phyloP scores from a whole-genome alignment of 2,888 invertebrate species.

The Diabrotica balteata region DNA sequence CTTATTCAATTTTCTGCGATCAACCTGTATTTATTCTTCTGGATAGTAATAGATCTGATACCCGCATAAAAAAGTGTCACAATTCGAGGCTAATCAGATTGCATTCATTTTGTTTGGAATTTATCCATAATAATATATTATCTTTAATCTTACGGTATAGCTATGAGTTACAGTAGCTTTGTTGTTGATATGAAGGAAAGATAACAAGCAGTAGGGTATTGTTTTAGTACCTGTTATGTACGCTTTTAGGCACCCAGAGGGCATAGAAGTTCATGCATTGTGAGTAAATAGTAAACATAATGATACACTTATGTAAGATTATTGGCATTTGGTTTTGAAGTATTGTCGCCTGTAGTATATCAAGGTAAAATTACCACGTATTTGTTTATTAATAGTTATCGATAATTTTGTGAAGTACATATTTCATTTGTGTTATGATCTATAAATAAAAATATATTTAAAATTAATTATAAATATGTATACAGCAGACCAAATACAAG shows the following conservation, averaged over 20 bases:
- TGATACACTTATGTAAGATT: neutral
- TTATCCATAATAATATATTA: slow-evolving; percentile 8
- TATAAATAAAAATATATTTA: too few species aligned
- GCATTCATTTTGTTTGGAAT: slow-evolving; percentile 25
- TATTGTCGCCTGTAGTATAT: too few species aligned
- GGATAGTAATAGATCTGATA: too few species aligned
- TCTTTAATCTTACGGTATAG: slow-evolving; percentile 15
- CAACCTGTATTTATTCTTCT: too few species aligned
- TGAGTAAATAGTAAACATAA: slow-evolving; percentile 6
- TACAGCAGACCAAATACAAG: too few species aligned
- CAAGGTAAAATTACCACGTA: too few species aligned
- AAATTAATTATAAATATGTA: too few species aligned
- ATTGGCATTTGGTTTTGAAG: neutral
- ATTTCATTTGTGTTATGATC: too few species aligned
- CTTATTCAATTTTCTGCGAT: too few species aligned
- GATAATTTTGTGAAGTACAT: too few species aligned
- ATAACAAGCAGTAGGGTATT: slow-evolving; percentile 24
- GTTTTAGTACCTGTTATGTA: slow-evolving; percentile 23
- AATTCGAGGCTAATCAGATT: slow-evolving; percentile 33
- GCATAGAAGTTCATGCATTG: slow-evolving; percentile 8
- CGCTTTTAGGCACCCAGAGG: slow-evolving; percentile 17
- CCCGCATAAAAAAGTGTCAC: slow-evolving; percentile 21
- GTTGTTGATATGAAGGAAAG: slow-evolving; percentile 27
- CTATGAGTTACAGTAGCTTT: slow-evolving; percentile 32
- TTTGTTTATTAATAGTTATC: too few species aligned